These are phyloP conservation scores for Drosophila nannoptera DNA, from an alignment of 1,140 invertebrate genomes.

Conservation along the genomic window DNA sequence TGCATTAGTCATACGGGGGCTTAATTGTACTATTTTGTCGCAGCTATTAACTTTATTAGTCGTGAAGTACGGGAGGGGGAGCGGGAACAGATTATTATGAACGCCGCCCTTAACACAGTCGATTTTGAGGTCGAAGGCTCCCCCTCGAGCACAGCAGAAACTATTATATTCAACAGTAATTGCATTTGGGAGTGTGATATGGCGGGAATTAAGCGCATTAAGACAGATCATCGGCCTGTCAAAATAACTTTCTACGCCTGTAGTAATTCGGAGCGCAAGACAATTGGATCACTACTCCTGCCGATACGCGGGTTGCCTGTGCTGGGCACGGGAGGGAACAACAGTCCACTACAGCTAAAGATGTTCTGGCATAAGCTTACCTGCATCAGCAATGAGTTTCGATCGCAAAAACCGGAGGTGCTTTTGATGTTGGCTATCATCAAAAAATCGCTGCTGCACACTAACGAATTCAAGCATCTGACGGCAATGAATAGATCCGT, in stretches of 20 bases:
- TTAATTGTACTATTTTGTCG: not conserved
- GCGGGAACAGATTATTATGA: slow-evolving; percentile 56
- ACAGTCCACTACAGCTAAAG: slow-evolving; percentile 46
- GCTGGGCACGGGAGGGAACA: slow-evolving; percentile 33
- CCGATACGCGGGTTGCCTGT: slow-evolving; percentile 64
- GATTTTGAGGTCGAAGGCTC: slow-evolving; percentile 69
- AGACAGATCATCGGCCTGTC: slow-evolving; percentile 69
- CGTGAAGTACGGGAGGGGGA: slow-evolving; percentile 48
- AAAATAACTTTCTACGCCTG: slow-evolving; percentile 58
- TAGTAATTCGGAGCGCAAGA: slow-evolving; percentile 28
- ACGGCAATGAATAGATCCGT: slow-evolving; percentile 50
- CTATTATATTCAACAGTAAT: slow-evolving; percentile 71
- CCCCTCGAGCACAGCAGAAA: slow-evolving; percentile 36
- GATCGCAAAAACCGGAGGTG: slow-evolving; percentile 65
- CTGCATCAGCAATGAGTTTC: slow-evolving; percentile 55
- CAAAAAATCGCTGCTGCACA: slow-evolving; percentile 61
- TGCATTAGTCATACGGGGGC: not conserved
- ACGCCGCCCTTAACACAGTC: slow-evolving; percentile 62
- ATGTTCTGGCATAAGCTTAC: slow-evolving; percentile 70
- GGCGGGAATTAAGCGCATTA: slow-evolving; percentile 66
- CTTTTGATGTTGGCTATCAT: slow-evolving; percentile 62
- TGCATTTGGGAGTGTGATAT: slow-evolving; percentile 74
- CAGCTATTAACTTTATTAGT: slow-evolving; percentile 62
- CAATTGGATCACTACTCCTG: slow-evolving; percentile 59
- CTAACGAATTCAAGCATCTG: slow-evolving; percentile 56